Percentiles rank a stretch among this genome's conserved stretches.
These are phyloP conservation scores for Peromyscus melanophrys DNA, from an alignment of 2,797 vertebrate species.

Conservation along the genomic window DNA sequence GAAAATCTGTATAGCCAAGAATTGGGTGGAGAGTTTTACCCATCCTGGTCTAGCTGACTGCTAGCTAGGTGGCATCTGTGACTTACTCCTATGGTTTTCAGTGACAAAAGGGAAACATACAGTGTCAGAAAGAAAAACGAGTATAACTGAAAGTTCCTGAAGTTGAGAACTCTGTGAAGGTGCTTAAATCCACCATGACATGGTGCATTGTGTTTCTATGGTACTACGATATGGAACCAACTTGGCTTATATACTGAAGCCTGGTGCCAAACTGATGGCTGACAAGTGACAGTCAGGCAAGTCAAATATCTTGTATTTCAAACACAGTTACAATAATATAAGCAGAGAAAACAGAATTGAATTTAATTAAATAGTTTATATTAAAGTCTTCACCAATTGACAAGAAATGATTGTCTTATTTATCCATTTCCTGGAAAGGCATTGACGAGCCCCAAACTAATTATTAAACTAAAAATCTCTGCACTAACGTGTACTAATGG, in stretches of 20 bases:
- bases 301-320: constrained; percentile 15
- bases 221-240: background rate
- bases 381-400: background rate
- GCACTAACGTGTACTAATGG: background rate
- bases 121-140: background rate
- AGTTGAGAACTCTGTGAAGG: background rate
- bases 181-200: background rate
- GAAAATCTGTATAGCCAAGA: background rate
- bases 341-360: constrained; percentile 8
- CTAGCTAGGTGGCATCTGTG: background rate
- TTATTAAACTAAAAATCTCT: constrained; percentile 72
- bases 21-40: background rate
- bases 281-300: background rate
- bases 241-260: background rate
- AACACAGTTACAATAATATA: background rate
- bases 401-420: background rate
- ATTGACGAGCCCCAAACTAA: background rate
- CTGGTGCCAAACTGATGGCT: background rate
- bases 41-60: background rate
- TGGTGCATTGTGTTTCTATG: background rate
- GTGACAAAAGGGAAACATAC: background rate
- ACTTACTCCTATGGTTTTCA: constrained; percentile 14
- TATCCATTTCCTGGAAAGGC: background rate
- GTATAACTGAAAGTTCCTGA: background rate
- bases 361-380: background rate